A percentile compares a stretch with the other conserved stretches of the same genome.
Conservation (phyloP, 2,113 vertebrate genomes). For the Alethe castanea region DNA sequence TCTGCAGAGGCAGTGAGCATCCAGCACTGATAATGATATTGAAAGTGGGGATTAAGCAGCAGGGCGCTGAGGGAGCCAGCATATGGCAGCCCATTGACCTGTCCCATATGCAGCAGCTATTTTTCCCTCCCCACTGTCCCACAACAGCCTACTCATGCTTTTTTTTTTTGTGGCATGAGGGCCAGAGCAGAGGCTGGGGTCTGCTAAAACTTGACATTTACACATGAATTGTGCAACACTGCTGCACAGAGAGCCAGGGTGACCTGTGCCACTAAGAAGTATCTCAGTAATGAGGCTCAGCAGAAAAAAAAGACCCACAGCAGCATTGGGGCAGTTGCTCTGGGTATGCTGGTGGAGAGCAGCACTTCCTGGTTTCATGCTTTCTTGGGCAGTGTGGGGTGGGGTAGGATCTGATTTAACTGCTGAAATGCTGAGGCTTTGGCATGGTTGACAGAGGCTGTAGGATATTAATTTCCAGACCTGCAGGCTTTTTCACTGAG, state of each 20-base stretch:
- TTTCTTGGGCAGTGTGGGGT: background rate
- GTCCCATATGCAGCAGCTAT: constrained; percentile 21
- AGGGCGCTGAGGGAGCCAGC: background rate
- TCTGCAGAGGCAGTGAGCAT: background rate
- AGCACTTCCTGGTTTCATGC: background rate
- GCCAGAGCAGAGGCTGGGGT: background rate
- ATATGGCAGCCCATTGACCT: constrained; percentile 40
- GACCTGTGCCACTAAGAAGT: background rate
- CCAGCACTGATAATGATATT: constrained; percentile 14
- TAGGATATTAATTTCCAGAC: background rate
- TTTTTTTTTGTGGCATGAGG: background rate
- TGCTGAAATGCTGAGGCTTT: background rate
- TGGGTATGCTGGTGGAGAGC: background rate
- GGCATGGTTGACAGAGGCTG: background rate
- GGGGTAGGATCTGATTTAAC: background rate
- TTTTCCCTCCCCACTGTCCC: background rate
- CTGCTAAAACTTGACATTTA: constrained; percentile 44
- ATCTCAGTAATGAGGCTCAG: background rate
- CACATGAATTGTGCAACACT: constrained; percentile 17
- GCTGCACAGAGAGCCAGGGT: background rate
- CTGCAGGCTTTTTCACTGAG: background rate
- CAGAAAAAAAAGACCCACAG: background rate
- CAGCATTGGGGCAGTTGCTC: background rate
- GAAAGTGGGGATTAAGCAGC: constrained; percentile 52
- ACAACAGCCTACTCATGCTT: background rate